Evolutionary conservation across 2,888 invertebrate species (phyloP).

Genomic region (Rhingia rostrata): DNA sequence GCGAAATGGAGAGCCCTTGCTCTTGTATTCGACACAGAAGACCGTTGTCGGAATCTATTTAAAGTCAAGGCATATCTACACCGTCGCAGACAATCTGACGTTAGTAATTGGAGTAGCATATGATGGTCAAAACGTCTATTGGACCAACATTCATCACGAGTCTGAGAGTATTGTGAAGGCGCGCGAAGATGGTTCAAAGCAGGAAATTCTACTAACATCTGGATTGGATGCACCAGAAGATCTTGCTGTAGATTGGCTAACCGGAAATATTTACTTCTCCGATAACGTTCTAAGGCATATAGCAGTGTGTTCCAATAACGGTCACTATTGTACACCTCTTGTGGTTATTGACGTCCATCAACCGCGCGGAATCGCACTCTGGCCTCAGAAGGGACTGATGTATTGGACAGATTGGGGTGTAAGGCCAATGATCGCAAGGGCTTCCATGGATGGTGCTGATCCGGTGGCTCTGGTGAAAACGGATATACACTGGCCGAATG

Average conservation of each 20-base stretch:
- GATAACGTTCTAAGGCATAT: conserved; percentile 89
- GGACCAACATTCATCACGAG: conserved; percentile 89
- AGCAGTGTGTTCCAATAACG: conserved; percentile 89
- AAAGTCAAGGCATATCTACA: conserved; percentile 83
- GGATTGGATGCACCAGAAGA: conserved; percentile 90
- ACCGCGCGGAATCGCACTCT: conserved; percentile 88
- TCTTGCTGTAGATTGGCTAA: conserved; percentile 90
- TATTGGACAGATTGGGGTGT: conserved; percentile 96
- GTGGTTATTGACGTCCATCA: conserved; percentile 86
- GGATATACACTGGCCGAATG: conserved; percentile 91
- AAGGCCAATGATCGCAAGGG: conserved; percentile 88
- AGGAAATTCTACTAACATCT: conserved; percentile 86
- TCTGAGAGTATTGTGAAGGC: conserved; percentile 89
- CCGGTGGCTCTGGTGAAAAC: conserved; percentile 86
- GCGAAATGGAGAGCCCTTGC: conserved; percentile 85
- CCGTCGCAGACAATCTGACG: conserved; percentile 84
- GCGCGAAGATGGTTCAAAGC: conserved; percentile 85
- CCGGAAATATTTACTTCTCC: conserved; percentile 92
- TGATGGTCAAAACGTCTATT: conserved; percentile 89
- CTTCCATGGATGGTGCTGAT: conserved; percentile 93
- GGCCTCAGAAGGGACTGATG: conserved; percentile 90
- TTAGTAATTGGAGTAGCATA: conserved; percentile 87
- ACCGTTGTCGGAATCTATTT: conserved; percentile 87
- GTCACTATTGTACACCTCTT: conserved; percentile 86
- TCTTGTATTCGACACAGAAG: conserved; percentile 87